Evolutionary conservation across 2,888 invertebrate species (phyloP), one percentile per base, ranked within the genome.

Genomic region (Pristionchus arcanus): DNA sequence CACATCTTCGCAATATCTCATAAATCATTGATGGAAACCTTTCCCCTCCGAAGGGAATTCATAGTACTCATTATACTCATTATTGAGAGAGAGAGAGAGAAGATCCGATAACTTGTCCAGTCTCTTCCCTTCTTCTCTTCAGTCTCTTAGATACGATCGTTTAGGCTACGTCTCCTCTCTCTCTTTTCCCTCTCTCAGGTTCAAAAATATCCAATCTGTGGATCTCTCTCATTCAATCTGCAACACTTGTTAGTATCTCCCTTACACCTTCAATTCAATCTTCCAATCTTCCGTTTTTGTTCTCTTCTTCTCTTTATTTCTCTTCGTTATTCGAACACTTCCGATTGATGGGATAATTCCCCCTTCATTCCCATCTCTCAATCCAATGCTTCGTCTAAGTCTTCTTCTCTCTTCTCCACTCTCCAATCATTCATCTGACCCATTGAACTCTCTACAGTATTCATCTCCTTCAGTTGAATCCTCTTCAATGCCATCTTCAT

Each of bases 281-380:
- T 83, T 83, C 83, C 37, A 42, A 90, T 68, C 87, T 90, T 71
- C 49, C 59, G 53, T 84, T 83, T 90, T 66, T 71, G 90, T 86
- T 83, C 63, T 77, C 68, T 77, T 74, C 90, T 68, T 63, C 90
- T 86, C 90, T 55, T 21, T 21, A 25, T 77, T 13, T 83, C 28
- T 55, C 84, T 28, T 25, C 28, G 34, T 28, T 74, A 74, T 74
- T 16, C 25, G 59, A 85, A 85, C 84, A 85, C 84, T 85, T 85
- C 84, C 84, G 55, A 53, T 87, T 87, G 19, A 49, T 68, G n/a
- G 42, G 16, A n/a, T 86, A 37, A 49, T 68, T 87, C 87, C 31
- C 68, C 68, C n/a, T 59, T 31, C 42, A 28, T 59, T 31, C 53
- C n/a, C 55, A 59, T 55, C 55, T 55, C 59, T 28, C 34, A 42